Evolutionary conservation across 35 echinoderm and acorn worm species (phyloP).

Genomic region (Heliocidaris tuberculata): DNA sequence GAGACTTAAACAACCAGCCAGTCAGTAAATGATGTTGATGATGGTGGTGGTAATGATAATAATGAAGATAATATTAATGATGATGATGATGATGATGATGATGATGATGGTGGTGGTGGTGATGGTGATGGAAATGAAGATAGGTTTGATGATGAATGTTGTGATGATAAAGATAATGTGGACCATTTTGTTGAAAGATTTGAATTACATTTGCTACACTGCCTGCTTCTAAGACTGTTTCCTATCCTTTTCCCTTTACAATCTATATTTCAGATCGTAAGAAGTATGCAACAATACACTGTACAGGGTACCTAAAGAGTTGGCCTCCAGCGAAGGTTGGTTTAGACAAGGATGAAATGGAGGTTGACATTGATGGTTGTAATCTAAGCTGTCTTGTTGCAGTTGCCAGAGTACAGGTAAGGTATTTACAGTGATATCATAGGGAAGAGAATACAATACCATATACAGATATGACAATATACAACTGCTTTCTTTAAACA

Average conservation of each 20-base stretch:
- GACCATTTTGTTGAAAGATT: too few species aligned
- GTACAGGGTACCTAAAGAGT: conserved; percentile 95
- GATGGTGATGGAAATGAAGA: too few species aligned
- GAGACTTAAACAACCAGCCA: conserved; percentile 67
- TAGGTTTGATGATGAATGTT: too few species aligned
- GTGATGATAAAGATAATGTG: too few species aligned
- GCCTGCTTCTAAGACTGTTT: background rate
- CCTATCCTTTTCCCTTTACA: background rate
- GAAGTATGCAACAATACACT: conserved; percentile 92
- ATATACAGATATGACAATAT: too few species aligned
- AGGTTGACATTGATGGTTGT: conserved; percentile 73
- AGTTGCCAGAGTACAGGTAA: conserved; percentile 77
- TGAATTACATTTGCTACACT: background rate
- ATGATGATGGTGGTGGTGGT: too few species aligned
- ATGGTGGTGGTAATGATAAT: too few species aligned
- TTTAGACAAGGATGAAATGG: conserved; percentile 66
- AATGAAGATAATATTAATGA: too few species aligned
- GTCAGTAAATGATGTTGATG: too few species aligned
- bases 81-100: too few species aligned
- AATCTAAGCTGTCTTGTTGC: conserved; percentile 92
- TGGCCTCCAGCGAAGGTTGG: conserved; percentile 90
- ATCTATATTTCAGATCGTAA: conserved; percentile 68
- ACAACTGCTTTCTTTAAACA: too few species aligned
- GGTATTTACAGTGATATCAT: background rate
- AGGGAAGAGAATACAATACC: too few species aligned